These are phyloP conservation scores for Antheraea yamamai DNA, from an alignment of 2,888 invertebrate species.

Conservation along the genomic window DNA sequence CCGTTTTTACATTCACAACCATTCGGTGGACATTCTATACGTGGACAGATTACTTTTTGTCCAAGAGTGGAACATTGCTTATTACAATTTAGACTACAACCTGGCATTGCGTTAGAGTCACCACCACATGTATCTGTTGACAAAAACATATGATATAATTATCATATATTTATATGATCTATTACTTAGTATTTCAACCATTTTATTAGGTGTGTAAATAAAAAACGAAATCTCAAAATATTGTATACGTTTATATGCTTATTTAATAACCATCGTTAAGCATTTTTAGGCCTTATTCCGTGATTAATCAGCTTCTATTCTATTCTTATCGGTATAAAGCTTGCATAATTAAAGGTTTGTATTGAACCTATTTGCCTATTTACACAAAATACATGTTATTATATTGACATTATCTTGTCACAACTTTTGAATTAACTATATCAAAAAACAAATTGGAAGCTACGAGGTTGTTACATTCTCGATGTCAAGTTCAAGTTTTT, in stretches of 20 bases:
- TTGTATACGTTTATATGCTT: neutral
- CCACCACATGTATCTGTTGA: constrained; percentile 37
- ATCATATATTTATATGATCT: neutral
- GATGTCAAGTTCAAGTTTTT: too few species aligned
- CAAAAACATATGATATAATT: neutral
- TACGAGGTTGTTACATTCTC: too few species aligned
- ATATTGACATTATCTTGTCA: too few species aligned
- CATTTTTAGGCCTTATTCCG: too few species aligned
- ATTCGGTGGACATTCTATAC: constrained; percentile 29
- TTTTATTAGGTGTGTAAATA: neutral
- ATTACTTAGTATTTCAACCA: neutral
- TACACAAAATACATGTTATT: too few species aligned
- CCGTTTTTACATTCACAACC: constrained; percentile 37
- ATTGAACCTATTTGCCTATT: too few species aligned
- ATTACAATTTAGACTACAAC: constrained; percentile 42
- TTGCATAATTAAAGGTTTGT: too few species aligned
- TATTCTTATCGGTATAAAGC: too few species aligned
- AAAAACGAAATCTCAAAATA: neutral
- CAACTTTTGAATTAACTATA: too few species aligned
- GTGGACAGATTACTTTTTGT: constrained; percentile 25
- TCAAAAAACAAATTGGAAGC: too few species aligned
- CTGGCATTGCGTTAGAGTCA: constrained; percentile 36
- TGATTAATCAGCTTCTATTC: too few species aligned
- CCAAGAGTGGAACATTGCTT: constrained; percentile 35
- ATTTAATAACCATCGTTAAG: neutral